A percentile compares a stretch with the other conserved stretches of the same genome.
phyloP scores from a whole-genome alignment of 2,113 vertebrate genomes.

The Mirounga angustirostris region DNA sequence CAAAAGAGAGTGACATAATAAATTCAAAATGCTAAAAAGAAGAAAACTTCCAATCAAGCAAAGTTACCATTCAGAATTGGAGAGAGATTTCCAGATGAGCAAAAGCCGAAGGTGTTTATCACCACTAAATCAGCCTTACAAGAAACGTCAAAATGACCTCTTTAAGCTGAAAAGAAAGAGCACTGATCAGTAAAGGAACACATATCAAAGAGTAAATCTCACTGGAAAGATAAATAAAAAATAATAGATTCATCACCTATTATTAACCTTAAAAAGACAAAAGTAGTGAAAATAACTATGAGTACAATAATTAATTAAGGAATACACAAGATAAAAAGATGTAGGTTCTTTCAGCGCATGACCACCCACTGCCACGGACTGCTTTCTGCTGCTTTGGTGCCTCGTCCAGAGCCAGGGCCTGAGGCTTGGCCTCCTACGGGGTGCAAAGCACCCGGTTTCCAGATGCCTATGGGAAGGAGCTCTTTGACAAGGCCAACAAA shows the following conservation, averaged over 20 bases:
- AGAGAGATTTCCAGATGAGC: not conserved
- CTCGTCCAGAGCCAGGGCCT: not conserved
- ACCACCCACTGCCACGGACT: not conserved
- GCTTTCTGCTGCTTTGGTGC: not conserved
- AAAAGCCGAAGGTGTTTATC: not conserved
- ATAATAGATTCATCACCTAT: not conserved
- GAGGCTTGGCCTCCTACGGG: not conserved
- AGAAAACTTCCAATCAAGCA: not conserved
- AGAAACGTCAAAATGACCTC: not conserved
- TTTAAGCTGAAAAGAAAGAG: not conserved
- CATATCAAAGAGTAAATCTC: not conserved
- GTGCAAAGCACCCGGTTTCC: not conserved
- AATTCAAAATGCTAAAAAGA: not conserved
- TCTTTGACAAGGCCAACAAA: not conserved
- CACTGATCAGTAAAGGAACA: not conserved
- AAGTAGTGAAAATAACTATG: not conserved
- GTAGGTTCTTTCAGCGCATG: not conserved
- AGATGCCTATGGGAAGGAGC: not conserved
- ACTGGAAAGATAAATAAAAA: not conserved
- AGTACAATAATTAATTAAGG: not conserved
- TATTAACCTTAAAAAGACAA: not conserved
- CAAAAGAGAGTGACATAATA: not conserved
- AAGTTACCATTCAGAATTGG: not conserved
- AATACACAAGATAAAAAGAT: not conserved
- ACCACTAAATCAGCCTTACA: not conserved